Evolutionary conservation across 2,888 invertebrate species (phyloP).

Genomic region (Chrysolina haemoptera): DNA sequence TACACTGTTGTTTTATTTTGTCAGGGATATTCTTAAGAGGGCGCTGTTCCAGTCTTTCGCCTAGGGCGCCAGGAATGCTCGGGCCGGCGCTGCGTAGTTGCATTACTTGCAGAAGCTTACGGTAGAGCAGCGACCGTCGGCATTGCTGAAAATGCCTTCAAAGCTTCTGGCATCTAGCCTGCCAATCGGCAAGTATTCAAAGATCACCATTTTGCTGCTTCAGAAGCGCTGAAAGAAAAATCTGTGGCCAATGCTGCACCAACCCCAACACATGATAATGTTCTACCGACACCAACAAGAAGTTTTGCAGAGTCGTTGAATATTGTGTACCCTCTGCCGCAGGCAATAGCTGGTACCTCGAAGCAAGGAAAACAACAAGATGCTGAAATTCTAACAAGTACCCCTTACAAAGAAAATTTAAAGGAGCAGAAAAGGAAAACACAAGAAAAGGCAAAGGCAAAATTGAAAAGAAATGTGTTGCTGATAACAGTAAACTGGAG

Average conservation of each 20-base stretch:
- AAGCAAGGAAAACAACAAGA: background rate
- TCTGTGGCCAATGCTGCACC: background rate
- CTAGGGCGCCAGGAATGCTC: too few species aligned
- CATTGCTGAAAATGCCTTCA: slow-evolving; percentile 25
- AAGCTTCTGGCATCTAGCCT: slow-evolving; percentile 12
- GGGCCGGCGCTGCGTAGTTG: too few species aligned
- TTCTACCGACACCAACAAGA: background rate
- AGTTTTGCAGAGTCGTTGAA: background rate
- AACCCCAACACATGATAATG: background rate
- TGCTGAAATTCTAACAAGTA: background rate
- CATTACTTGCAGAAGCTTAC: slow-evolving; percentile 17
- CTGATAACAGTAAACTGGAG: background rate
- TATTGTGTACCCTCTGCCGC: background rate
- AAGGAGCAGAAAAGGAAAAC: background rate
- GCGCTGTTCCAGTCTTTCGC: too few species aligned
- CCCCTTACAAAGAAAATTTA: background rate
- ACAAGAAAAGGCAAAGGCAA: background rate
- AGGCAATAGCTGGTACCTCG: background rate
- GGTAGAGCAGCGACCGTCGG: slow-evolving; percentile 21
- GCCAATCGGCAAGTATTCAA: slow-evolving; percentile 20
- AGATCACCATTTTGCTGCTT: slow-evolving; percentile 24
- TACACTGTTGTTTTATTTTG: too few species aligned
- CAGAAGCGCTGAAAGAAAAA: slow-evolving; percentile 23
- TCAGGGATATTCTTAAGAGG: too few species aligned
- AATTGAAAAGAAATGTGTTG: background rate